Evolutionary conservation across 1,140 invertebrate genomes (phyloP).

Genomic region (Tetranychus cinnabarinus): DNA sequence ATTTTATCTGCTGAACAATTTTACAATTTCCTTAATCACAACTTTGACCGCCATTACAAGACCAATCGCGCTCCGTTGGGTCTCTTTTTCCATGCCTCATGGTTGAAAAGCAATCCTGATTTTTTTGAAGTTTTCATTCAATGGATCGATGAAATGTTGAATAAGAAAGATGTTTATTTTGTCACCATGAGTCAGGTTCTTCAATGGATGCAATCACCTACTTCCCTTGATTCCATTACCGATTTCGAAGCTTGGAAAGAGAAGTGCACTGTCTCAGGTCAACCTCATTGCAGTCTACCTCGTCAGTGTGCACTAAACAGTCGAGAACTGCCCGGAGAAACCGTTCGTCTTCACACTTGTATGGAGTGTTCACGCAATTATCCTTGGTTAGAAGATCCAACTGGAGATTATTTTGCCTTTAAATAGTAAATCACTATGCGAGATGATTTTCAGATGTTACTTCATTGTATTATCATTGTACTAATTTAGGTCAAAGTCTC

Average conservation of each 20-base stretch:
- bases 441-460: not conserved
- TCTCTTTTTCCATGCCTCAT: constrained; percentile 84
- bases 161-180: constrained; percentile 77
- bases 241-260: constrained; percentile 89
- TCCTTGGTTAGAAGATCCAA: constrained; percentile 80
- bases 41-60: constrained; percentile 81
- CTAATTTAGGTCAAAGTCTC: no score
- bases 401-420: constrained; percentile 63
- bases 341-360: constrained; percentile 69
- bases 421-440: constrained; percentile 11
- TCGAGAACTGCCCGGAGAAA: constrained; percentile 70
- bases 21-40: constrained; percentile 84
- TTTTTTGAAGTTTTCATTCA: constrained; percentile 75
- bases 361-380: constrained; percentile 88
- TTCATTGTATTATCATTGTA: no score
- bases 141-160: constrained; percentile 75
- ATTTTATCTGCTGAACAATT: constrained; percentile 78
- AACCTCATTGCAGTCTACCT: constrained; percentile 68
- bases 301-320: constrained; percentile 71
- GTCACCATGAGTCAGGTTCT: constrained; percentile 88
- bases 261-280: constrained; percentile 77
- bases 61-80: constrained; percentile 77
- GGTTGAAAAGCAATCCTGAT: constrained; percentile 81
- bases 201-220: constrained; percentile 92
- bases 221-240: constrained; percentile 52